Conservation (phyloP, 2,797 vertebrate species). For the Steatocranus sp. region DNA sequence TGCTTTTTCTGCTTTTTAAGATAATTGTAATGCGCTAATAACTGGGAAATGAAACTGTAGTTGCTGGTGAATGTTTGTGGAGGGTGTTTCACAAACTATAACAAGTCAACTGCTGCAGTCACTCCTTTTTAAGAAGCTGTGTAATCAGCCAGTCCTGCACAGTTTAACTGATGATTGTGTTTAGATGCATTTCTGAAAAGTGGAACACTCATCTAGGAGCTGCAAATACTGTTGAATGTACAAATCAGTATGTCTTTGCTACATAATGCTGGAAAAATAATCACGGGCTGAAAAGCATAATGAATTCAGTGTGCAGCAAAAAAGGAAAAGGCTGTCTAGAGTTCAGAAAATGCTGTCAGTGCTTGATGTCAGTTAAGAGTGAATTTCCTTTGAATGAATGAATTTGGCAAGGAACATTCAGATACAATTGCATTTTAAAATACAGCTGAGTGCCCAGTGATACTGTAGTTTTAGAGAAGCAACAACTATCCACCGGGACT, state of each 20-base stretch:
- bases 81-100: not conserved
- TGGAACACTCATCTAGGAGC: not conserved
- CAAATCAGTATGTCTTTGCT: not conserved
- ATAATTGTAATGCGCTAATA: not conserved
- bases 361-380: not conserved
- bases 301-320: not conserved
- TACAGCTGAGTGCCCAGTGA: not conserved
- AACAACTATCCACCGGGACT: not conserved
- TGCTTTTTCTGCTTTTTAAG: not conserved
- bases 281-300: accelerated
- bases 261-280: not conserved
- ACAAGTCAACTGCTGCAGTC: not conserved
- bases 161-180: not conserved
- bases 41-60: not conserved
- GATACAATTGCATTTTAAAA: not conserved
- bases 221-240: not conserved
- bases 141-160: constrained; percentile 5
- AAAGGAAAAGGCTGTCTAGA: not conserved
- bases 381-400: not conserved
- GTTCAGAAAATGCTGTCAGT: not conserved
- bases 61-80: not conserved
- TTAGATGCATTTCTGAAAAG: not conserved
- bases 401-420: not conserved
- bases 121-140: not conserved
- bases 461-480: not conserved